Percentiles rank a stretch among this genome's conserved stretches.
phyloP scores from a whole-genome alignment of 2,113 vertebrate species.

The Muntiacus muntjak region DNA sequence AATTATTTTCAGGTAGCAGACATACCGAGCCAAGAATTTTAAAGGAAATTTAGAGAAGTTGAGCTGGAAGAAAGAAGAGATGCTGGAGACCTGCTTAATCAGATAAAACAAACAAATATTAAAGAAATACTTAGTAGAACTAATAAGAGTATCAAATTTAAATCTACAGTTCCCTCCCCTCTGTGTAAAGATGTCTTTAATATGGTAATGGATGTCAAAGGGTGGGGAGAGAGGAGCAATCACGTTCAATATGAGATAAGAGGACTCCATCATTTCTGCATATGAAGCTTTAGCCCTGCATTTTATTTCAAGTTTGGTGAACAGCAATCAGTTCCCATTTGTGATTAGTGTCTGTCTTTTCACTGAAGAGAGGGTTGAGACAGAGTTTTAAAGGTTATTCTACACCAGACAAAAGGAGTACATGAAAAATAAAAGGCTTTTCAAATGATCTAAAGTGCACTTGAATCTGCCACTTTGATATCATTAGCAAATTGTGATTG shows the following conservation, averaged over 20 bases:
- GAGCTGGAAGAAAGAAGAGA: not conserved
- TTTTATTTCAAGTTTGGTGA: constrained; percentile 73
- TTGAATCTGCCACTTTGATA: constrained; percentile 75
- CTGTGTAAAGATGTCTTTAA: constrained; percentile 34
- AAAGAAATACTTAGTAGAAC: constrained; percentile 35
- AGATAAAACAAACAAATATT: constrained; percentile 35
- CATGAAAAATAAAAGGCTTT: constrained; percentile 74
- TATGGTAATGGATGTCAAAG: constrained; percentile 55
- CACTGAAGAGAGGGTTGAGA: constrained; percentile 64
- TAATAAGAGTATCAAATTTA: constrained; percentile 4
- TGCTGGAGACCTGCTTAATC: not conserved
- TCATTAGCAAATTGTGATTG: constrained; percentile 78
- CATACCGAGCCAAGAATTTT: not conserved
- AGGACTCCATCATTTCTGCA: constrained; percentile 55
- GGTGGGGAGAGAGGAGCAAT: constrained; percentile 33
- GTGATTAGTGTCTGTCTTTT: constrained; percentile 71
- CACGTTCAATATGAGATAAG: constrained; percentile 43
- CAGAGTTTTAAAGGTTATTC: constrained; percentile 68
- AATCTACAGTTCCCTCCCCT: constrained; percentile 1
- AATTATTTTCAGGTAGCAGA: constrained; percentile 14
- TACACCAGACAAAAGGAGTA: constrained; percentile 66
- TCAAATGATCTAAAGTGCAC: constrained; percentile 75
- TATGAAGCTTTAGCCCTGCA: constrained; percentile 48
- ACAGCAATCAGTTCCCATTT: constrained; percentile 71
- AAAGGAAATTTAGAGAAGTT: not conserved